These are phyloP conservation scores for Xenops minutus DNA, from an alignment of 2,797 vertebrate species.

Conservation along the genomic window DNA sequence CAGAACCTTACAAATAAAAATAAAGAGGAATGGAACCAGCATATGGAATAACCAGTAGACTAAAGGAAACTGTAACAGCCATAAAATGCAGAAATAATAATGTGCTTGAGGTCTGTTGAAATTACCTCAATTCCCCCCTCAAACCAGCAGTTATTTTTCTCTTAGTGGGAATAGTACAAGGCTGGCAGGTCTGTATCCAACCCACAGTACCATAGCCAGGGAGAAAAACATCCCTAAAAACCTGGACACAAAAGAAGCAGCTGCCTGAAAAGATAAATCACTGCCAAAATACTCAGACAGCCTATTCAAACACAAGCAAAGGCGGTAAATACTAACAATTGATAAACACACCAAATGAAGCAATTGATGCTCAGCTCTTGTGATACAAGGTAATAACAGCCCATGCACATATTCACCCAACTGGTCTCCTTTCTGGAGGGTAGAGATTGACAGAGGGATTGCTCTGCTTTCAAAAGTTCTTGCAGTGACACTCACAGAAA, in stretches of 20 bases:
- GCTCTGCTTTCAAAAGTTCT: background rate
- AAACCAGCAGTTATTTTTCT: conserved; percentile 24
- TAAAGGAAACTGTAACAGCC: background rate
- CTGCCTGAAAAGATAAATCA: conserved; percentile 60
- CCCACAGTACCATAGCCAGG: background rate
- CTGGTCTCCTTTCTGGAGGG: background rate
- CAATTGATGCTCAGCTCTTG: background rate
- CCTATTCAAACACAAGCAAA: conserved; percentile 24
- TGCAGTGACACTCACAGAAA: background rate
- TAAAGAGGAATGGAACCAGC: background rate
- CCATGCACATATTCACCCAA: background rate
- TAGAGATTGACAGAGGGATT: background rate
- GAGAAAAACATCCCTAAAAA: conserved; percentile 34
- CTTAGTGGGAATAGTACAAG: background rate
- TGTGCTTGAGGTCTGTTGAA: background rate
- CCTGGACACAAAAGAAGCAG: conserved; percentile 48
- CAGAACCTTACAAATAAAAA: conserved; percentile 1
- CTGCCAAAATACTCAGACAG: conserved; percentile 43
- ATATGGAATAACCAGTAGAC: background rate
- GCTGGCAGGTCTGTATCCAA: background rate
- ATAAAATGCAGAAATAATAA: background rate
- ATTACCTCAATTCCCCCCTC: background rate
- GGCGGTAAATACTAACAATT: conserved; percentile 24
- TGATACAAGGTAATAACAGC: background rate
- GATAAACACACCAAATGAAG: conserved; percentile 12